Base-by-base conservation (phyloP, 2,113 vertebrate species). In the Mus pahari region DNA sequence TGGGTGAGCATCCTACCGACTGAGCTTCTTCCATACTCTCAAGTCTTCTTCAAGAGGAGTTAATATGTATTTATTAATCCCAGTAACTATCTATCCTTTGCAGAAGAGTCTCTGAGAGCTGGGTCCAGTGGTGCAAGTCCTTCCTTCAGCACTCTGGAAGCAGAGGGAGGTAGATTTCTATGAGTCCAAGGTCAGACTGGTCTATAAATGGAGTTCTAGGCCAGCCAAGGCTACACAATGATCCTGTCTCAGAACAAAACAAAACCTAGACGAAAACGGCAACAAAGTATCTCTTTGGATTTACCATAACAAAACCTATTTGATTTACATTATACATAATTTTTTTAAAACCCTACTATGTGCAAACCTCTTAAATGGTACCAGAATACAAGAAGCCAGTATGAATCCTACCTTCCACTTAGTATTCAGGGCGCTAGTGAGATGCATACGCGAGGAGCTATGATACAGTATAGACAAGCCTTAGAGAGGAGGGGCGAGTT, bases 281-380 rank as follows among this genome's bases (percentile, higher is more conserved):
- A 86, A 31, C 28, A 31, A 74, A 84, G 58, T 16, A 14, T 62
- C 58, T 82, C 48, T 12, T 20, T 68, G 53, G 31, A 77, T 55
- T 68, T 89, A 60, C n/a, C 31, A 24, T 48, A 73, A 28, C 42
- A 74, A 64, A 93, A 97, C 39, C 66, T 16, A 74, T 83, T 94
- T 84, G 14, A 53, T 89, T 91, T 89, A 68, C 48, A 24, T 26
- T 33, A 36, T 7, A 55, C 13, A 71, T 64, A 48, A 7, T 79
- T 89, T 92, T 92, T 68, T 73, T 5, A 9, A 84, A 96, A 82
- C 39, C 20, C 48, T 89, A 17, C 55, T 78, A 8, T 28, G 36
- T 74, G 4, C 17, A 66, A 81, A n/a, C 2, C 48, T 93, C 58
- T 89, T 60, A 73, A 14, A 33, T 94, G 14, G 39, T 71, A n/a